A percentile compares a stretch with the other conserved stretches of the same genome.
Evolutionary conservation across 2,113 vertebrate species (phyloP).

Genomic region (Ranitomeya imitator): DNA sequence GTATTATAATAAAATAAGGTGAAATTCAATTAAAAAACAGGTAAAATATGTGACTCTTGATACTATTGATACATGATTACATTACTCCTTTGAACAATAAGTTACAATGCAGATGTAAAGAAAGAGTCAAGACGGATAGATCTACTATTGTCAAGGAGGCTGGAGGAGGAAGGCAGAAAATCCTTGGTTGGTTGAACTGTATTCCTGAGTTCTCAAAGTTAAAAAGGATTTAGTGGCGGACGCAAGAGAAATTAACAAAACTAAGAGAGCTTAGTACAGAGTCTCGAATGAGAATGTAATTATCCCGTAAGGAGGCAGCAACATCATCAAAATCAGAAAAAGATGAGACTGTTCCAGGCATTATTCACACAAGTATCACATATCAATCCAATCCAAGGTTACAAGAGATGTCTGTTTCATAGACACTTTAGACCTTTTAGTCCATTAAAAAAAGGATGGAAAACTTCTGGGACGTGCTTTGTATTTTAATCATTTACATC

Average conservation of each 20-base stretch:
- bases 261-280: background rate
- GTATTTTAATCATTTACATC: background rate
- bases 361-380: slow-evolving; percentile 24
- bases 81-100: background rate
- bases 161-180: background rate
- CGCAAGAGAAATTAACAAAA: slow-evolving; percentile 11
- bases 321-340: slow-evolving; percentile 16
- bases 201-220: slow-evolving; percentile 34
- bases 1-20: background rate
- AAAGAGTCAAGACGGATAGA: background rate
- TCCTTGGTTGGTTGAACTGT: background rate
- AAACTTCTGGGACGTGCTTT: background rate
- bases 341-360: slow-evolving; percentile 23
- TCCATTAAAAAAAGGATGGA: background rate
- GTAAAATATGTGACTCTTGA: background rate
- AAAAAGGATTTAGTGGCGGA: slow-evolving; percentile 13
- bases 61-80: background rate
- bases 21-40: background rate
- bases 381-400: slow-evolving; percentile 34
- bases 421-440: background rate
- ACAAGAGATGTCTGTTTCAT: background rate
- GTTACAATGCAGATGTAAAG: background rate
- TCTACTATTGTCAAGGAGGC: background rate
- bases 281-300: slow-evolving; percentile 36
- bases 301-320: slow-evolving; percentile 15